A percentile compares a stretch with the other conserved stretches of the same genome.
Evolutionary conservation across 2,113 vertebrate species (phyloP).

Genomic region (Vulpes lagopus): DNA sequence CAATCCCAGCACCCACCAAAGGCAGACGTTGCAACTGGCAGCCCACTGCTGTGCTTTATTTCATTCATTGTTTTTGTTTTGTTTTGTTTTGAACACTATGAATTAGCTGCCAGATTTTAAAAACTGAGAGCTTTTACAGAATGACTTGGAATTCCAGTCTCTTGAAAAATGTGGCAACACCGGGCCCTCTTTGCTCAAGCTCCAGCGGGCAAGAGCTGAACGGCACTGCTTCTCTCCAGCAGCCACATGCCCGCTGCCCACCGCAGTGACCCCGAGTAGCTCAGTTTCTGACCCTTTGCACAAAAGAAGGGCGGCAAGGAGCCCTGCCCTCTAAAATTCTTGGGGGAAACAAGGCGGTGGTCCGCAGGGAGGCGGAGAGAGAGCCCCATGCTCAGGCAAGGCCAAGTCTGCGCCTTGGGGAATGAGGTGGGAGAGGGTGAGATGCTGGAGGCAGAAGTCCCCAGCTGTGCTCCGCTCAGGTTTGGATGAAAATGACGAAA

Average conservation of each 20-base stretch:
- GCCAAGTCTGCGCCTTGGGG: neutral
- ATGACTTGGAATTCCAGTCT: neutral
- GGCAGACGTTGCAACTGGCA: neutral
- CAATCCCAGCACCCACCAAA: neutral
- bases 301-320: neutral
- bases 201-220: neutral
- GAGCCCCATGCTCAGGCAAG: neutral
- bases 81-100: neutral
- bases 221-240: neutral
- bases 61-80: neutral
- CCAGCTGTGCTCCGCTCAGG: neutral
- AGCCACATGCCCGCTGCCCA: accelerated
- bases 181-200: neutral
- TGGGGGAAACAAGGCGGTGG: too few relatives aligned
- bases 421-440: neutral
- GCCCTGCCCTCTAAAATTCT: neutral
- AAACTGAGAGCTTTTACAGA: neutral
- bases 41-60: neutral
- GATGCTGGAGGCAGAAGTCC: neutral
- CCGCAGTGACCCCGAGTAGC: neutral
- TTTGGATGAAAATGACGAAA: neutral
- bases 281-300: neutral
- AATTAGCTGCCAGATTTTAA: neutral
- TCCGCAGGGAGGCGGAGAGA: neutral
- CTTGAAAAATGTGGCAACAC: neutral